Conservation (phyloP, 2,888 invertebrate genomes). For the Philonicus albiceps region DNA sequence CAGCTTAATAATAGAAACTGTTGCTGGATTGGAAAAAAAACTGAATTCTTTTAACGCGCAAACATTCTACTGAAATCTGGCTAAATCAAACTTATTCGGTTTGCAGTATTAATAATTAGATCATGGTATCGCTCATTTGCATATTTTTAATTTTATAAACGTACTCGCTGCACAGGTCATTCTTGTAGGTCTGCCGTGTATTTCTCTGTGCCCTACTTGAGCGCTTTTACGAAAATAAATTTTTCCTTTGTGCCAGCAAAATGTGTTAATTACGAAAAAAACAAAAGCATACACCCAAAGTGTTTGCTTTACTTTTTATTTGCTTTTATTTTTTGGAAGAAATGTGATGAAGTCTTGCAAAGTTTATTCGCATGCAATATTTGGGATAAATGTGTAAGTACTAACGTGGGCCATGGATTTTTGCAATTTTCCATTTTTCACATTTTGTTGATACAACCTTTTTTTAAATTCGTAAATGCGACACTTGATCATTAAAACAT, state of each 20-base stretch:
- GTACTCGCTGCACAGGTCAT: neutral
- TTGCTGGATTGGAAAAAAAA: too few relatives aligned
- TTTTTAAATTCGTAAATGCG: neutral
- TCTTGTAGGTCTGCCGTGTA: neutral
- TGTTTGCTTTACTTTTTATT: neutral
- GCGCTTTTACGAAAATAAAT: neutral
- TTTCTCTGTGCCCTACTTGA: neutral
- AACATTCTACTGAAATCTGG: neutral
- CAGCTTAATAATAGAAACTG: neutral
- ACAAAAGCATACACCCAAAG: neutral
- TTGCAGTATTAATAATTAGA: neutral
- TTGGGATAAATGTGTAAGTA: neutral
- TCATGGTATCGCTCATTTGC: neutral
- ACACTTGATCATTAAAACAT: neutral
- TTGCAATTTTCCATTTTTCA: neutral
- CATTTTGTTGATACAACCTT: neutral
- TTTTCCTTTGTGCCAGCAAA: neutral
- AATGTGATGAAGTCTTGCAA: neutral
- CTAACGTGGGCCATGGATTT: neutral
- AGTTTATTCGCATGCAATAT: neutral
- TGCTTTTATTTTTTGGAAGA: neutral
- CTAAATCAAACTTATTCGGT: neutral
- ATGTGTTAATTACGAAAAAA: neutral
- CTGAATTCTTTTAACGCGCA: too few relatives aligned
- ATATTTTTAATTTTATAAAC: neutral